Evolutionary conservation across 2,797 vertebrate species (phyloP).

Genomic region (Takifugu ocellatus): DNA sequence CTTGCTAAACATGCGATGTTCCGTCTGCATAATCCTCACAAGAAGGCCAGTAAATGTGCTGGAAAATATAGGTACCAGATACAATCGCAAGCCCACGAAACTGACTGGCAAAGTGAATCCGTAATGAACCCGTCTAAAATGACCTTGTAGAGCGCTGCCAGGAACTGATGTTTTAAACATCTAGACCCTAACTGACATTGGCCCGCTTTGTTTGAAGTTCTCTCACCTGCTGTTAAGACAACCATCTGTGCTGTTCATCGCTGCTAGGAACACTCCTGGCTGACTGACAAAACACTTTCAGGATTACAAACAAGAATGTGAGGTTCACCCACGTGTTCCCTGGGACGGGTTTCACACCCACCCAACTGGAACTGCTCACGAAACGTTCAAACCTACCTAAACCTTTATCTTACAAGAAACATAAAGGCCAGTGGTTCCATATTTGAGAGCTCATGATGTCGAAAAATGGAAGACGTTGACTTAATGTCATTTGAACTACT

Average conservation of each 20-base stretch:
- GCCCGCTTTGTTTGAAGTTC: slow-evolving; percentile 49
- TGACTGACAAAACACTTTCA: slow-evolving; percentile 41
- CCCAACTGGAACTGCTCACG: background rate
- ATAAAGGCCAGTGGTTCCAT: too few species aligned
- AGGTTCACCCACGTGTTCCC: slow-evolving; percentile 11
- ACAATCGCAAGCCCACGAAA: slow-evolving; percentile 21
- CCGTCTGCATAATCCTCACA: background rate
- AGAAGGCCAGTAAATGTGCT: background rate
- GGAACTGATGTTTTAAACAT: slow-evolving; percentile 63
- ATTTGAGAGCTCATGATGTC: too few species aligned
- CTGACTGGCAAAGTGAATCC: slow-evolving; percentile 42
- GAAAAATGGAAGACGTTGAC: too few species aligned
- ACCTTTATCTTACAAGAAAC: too few species aligned
- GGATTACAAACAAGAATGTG: slow-evolving; percentile 24
- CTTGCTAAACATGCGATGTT: too few species aligned
- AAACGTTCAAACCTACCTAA: too few species aligned
- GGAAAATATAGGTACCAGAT: slow-evolving; percentile 1
- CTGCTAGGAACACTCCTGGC: slow-evolving; percentile 41
- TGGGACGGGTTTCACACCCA: slow-evolving; percentile 7
- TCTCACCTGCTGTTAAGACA: slow-evolving; percentile 65
- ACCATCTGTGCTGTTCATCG: slow-evolving; percentile 59
- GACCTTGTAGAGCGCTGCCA: slow-evolving; percentile 47
- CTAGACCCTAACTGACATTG: slow-evolving; percentile 42
- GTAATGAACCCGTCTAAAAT: slow-evolving; percentile 41
- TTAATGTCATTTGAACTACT: too few species aligned